Conservation (phyloP, 2,113 vertebrate species). For the Phaetusa simplex region DNA sequence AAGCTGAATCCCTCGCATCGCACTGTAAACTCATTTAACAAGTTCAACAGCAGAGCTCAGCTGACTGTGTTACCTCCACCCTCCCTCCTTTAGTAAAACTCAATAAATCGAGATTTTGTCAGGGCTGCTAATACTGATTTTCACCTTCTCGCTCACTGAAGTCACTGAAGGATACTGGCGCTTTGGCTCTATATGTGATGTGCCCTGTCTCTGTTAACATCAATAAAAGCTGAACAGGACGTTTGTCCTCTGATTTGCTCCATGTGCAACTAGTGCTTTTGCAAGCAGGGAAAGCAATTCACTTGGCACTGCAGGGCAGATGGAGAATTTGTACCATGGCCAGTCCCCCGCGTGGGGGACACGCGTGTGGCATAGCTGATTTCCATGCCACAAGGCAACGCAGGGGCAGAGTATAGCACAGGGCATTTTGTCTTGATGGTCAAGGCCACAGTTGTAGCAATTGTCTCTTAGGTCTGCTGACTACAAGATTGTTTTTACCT, state of each 20-base stretch:
- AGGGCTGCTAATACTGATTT: not conserved
- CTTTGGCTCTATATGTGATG: not conserved
- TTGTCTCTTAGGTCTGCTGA: not conserved
- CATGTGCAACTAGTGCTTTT: rapidly evolving
- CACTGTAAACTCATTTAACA: not conserved
- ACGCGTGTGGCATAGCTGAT: rapidly evolving
- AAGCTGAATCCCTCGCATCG: not conserved
- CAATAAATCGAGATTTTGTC: not conserved
- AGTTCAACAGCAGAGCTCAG: rapidly evolving
- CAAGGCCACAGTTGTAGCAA: not conserved
- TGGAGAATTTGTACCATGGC: not conserved
- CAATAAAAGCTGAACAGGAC: not conserved
- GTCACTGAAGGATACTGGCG: not conserved
- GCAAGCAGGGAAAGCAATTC: not conserved
- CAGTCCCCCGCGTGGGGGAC: not conserved
- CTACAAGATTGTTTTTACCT: constrained; percentile 68
- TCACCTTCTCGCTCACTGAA: not conserved
- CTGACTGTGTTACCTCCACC: not conserved
- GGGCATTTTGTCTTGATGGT: not conserved
- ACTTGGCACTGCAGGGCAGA: not conserved
- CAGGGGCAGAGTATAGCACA: rapidly evolving
- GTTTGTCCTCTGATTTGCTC: not conserved
- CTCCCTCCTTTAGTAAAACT: not conserved
- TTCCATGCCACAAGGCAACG: not conserved
- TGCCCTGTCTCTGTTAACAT: not conserved